Base-by-base conservation (phyloP, 1,140 invertebrate genomes). In the Heliconius eleuchia region DNA sequence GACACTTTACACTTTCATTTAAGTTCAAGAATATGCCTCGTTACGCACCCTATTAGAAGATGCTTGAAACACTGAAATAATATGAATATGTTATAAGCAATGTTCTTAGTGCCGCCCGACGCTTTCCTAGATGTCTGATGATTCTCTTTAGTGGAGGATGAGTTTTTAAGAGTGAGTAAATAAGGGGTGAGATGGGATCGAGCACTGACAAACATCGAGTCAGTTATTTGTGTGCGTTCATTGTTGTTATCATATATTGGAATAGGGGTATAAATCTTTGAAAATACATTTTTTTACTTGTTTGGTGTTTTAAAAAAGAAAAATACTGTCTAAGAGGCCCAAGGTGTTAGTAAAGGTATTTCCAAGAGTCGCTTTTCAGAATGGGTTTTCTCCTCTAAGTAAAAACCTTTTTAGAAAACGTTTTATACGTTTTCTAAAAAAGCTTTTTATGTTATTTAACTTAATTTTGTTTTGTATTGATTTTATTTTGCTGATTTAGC, bases 121-220 rank as follows among this genome's bases (percentile, higher is more conserved):
- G 60, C 60, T 66, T 66, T 66, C 23, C 60, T 30, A 66, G 60
- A 30, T 30, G 60, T 66, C 60, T 57, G 55, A 57, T 57, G 55
- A 57, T 57, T 57, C n/a, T 66, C 60, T 66, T 66, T 30, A 27
- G 77, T 57, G 55, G 60, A 71, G 73, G 73, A 81, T 50, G 78
- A 73, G 66, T 71, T 79, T 71, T 82, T 71, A 76, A 82, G 79
- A 76, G 78, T 57, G 73, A 34, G 75, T 42, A 73, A 78, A 52
- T 71, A 80, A 39, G 46, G 66, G 76, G 78, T 46, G 76, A 39
- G 80, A 55, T 16, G 73, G 50, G 74, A 79, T 82, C 81, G 80
- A 83, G 83, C 77, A 80, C 83, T 83, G 84, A 87, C 86, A 89
- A 89, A 89, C 86, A 88, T 74, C 84, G 81, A 83, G 82, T 82